These are phyloP conservation scores for Sebastes iracundus DNA, from an alignment of 2,797 vertebrate genomes.

Conservation along the genomic window DNA sequence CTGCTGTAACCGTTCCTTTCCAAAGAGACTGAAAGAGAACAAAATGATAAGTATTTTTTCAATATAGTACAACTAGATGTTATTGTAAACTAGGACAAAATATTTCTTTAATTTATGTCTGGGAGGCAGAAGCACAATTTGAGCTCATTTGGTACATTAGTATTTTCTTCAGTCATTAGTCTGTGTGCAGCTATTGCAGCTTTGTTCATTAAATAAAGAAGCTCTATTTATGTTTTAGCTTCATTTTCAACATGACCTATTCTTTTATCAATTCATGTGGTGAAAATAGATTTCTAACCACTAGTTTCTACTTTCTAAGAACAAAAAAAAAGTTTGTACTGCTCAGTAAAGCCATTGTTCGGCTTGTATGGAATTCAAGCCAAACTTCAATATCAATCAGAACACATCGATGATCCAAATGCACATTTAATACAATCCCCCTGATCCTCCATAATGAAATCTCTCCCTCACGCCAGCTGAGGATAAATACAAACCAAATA, in stretches of 20 bases:
- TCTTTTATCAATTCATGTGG: not conserved
- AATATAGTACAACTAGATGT: not conserved
- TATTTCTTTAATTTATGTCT: not conserved
- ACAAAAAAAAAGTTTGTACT: not conserved
- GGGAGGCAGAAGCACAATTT: not conserved
- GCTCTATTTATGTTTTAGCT: not conserved
- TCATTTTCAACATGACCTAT: not conserved
- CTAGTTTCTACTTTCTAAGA: not conserved
- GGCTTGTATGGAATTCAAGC: conserved; percentile 4
- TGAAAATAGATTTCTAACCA: not conserved
- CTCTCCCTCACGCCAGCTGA: conserved; percentile 58
- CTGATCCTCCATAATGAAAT: conserved; percentile 67
- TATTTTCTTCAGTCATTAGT: not conserved
- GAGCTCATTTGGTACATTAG: not conserved
- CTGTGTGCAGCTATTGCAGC: not conserved
- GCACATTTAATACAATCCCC: conserved; percentile 57
- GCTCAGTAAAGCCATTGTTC: conserved; percentile 1
- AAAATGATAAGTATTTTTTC: not conserved
- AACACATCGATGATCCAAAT: conserved; percentile 54
- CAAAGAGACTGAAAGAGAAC: not conserved
- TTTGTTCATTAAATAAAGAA: not conserved
- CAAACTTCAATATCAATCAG: conserved; percentile 37
- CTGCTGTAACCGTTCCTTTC: not conserved
- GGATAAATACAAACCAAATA: conserved; percentile 59
- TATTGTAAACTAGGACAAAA: not conserved